A percentile compares a stretch with the other conserved stretches of the same genome.
Evolutionary conservation across 1,140 invertebrate species (phyloP).

Genomic region (Oscheius sp.): DNA sequence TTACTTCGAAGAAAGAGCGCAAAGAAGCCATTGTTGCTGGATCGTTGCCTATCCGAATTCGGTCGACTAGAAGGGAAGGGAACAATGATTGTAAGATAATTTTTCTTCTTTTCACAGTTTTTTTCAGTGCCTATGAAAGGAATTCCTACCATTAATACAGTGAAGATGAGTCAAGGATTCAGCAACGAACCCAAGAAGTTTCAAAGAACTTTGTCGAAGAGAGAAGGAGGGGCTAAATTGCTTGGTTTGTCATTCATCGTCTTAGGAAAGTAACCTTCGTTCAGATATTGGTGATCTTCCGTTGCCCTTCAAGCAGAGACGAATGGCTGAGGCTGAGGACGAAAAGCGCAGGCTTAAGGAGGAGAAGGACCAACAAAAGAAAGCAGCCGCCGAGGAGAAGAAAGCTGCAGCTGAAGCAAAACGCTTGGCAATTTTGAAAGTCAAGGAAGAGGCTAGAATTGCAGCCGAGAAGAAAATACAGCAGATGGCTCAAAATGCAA

Average conservation of each 20-base stretch:
- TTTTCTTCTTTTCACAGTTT: neutral
- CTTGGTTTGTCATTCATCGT: neutral
- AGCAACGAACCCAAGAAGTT: slow-evolving; percentile 31
- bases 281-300: slow-evolving; percentile 7
- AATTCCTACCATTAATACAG: slow-evolving; percentile 4
- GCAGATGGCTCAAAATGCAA: neutral
- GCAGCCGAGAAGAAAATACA: neutral
- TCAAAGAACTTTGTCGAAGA: slow-evolving; percentile 11
- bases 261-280: neutral
- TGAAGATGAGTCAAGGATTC: slow-evolving; percentile 16
- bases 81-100: slow-evolving; percentile 7
- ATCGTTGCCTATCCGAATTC: slow-evolving; percentile 2
- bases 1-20: neutral
- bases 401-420: neutral
- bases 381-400: slow-evolving; percentile 4
- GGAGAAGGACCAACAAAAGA: slow-evolving; percentile 2
- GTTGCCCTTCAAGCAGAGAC: neutral
- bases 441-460: neutral
- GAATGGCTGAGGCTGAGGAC: neutral
- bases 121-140: slow-evolving; percentile 28
- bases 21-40: slow-evolving; percentile 7
- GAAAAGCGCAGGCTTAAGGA: slow-evolving; percentile 1
- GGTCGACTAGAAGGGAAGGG: neutral
- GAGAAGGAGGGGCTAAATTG: slow-evolving; percentile 20
- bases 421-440: neutral